phyloP scores from a whole-genome alignment of 2,797 vertebrate species.

The Potorous gilbertii region DNA sequence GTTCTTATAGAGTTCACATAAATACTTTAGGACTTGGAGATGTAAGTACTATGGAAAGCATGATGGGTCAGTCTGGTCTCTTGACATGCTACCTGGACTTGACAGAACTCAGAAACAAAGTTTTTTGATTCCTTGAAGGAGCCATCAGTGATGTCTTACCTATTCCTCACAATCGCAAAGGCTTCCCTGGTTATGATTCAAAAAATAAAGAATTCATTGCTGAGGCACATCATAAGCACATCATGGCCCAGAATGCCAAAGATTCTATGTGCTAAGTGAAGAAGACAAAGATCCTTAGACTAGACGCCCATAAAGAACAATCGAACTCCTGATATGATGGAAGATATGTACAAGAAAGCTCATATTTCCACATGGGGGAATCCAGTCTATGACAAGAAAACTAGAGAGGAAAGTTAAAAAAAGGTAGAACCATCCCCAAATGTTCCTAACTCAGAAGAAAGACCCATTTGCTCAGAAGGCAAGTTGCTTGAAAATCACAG shows the following conservation, averaged over 20 bases:
- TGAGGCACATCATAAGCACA: slow-evolving; percentile 93
- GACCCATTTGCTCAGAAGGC: slow-evolving; percentile 94
- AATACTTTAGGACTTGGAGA: slow-evolving; percentile 53
- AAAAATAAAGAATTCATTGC: slow-evolving; percentile 95
- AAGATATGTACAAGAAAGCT: slow-evolving; percentile 54
- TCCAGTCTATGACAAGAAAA: slow-evolving; percentile 93
- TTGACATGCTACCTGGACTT: slow-evolving; percentile 91
- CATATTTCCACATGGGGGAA: slow-evolving; percentile 89
- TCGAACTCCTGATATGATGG: slow-evolving; percentile 86
- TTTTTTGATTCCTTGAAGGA: slow-evolving; percentile 92
- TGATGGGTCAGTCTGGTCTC: slow-evolving; percentile 91
- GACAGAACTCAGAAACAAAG: slow-evolving; percentile 94
- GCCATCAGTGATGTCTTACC: slow-evolving; percentile 92
- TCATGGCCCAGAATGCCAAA: slow-evolving; percentile 91
- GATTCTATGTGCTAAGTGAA: slow-evolving; percentile 94
- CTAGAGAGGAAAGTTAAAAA: slow-evolving; percentile 88
- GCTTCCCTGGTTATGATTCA: slow-evolving; percentile 91
- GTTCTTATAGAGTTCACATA: neutral
- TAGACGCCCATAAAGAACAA: slow-evolving; percentile 93
- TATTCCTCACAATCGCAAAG: slow-evolving; percentile 93
- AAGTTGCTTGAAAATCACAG: slow-evolving; percentile 92
- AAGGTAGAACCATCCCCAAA: slow-evolving; percentile 94
- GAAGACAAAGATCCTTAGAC: slow-evolving; percentile 94
- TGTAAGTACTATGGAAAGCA: slow-evolving; percentile 93
- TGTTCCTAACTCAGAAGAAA: slow-evolving; percentile 93